phyloP scores from a whole-genome alignment of 2,113 vertebrate species.

The Ctenomys sociabilis region DNA sequence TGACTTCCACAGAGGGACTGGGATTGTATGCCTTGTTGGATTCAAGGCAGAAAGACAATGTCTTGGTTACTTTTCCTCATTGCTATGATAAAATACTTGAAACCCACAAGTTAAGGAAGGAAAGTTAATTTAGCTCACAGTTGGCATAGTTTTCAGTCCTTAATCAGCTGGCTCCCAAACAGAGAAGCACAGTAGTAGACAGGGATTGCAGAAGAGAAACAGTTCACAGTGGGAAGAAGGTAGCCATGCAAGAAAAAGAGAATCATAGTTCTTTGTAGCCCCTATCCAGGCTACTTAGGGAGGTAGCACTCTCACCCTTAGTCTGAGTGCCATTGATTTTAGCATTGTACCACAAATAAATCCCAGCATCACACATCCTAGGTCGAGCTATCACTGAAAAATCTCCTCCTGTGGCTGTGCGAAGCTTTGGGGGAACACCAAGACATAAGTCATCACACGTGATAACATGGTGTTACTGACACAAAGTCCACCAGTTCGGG shows the following conservation, averaged over 20 bases:
- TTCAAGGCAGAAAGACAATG: background rate
- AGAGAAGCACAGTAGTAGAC: background rate
- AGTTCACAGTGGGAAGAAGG: background rate
- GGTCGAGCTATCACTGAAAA: background rate
- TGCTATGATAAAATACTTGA: background rate
- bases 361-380: background rate
- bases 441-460: background rate
- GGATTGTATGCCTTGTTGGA: background rate
- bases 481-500: background rate
- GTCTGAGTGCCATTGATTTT: background rate
- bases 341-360: background rate
- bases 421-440: background rate
- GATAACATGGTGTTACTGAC: background rate
- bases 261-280: background rate
- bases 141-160: background rate
- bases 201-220: background rate
- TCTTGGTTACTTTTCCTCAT: background rate
- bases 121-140: background rate
- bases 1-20: fast-evolving
- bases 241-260: background rate
- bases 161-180: background rate
- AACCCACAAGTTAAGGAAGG: background rate
- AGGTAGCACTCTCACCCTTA: background rate
- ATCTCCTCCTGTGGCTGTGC: background rate
- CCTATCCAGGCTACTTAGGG: background rate